Conservation (phyloP, 2,113 vertebrate species). For the Coturnix japonica region DNA sequence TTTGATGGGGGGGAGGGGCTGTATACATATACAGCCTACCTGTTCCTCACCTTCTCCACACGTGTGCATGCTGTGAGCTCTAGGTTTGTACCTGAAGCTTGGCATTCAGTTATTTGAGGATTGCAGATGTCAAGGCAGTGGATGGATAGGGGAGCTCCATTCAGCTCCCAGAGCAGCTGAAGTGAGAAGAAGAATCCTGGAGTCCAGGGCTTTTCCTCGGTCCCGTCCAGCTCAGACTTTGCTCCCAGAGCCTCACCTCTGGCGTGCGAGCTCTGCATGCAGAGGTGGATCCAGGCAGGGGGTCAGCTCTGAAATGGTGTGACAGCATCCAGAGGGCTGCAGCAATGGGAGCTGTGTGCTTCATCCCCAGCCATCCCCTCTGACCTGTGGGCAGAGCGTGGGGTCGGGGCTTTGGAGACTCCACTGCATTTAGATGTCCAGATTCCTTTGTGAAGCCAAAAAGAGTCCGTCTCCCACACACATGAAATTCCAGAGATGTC, state of each 20-base stretch:
- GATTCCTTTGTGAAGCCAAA: constrained; percentile 38
- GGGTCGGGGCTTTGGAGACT: neutral
- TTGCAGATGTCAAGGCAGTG: neutral
- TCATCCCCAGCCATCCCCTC: rapidly evolving
- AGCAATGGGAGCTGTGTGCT: neutral
- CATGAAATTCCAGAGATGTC: constrained; percentile 43
- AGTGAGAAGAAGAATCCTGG: neutral
- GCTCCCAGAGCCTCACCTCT: neutral
- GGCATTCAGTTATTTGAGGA: neutral
- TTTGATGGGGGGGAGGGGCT: neutral
- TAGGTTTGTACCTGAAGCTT: neutral
- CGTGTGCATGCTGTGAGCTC: rapidly evolving
- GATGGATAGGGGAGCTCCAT: neutral
- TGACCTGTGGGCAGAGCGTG: rapidly evolving
- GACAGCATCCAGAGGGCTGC: neutral
- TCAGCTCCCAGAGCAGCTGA: neutral
- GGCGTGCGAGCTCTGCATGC: neutral
- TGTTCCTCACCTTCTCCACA: neutral
- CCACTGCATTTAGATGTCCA: constrained; percentile 7
- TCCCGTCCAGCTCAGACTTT: neutral
- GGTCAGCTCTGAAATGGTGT: rapidly evolving
- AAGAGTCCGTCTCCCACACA: constrained; percentile 19
- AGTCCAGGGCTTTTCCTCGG: neutral
- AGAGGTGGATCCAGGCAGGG: neutral
- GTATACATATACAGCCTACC: neutral